Conservation (phyloP, 2,113 vertebrate genomes). For the Upupa epops region DNA sequence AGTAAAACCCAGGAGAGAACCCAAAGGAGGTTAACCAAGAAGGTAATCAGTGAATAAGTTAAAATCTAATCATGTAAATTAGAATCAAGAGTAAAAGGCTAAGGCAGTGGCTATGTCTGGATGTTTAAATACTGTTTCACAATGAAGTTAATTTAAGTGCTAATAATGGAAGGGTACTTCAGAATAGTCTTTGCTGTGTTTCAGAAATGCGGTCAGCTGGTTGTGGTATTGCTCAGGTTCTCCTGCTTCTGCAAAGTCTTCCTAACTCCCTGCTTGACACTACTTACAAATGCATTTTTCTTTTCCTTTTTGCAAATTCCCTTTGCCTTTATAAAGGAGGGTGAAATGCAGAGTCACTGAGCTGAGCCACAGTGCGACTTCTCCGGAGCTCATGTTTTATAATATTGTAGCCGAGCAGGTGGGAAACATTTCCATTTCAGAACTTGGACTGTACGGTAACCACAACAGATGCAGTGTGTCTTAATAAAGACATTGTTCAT, state of each 20-base stretch:
- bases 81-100: conserved; percentile 39
- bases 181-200: background rate
- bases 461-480: background rate
- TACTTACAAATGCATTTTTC: background rate
- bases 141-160: conserved; percentile 19
- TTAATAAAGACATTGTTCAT: background rate
- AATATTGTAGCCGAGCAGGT: background rate
- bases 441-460: background rate
- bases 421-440: background rate
- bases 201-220: background rate
- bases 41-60: conserved; percentile 59
- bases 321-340: background rate
- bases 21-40: background rate
- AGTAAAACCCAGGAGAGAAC: background rate
- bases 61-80: conserved; percentile 55
- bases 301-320: background rate
- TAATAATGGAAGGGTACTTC: conserved; percentile 13
- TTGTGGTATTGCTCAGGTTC: background rate
- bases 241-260: background rate
- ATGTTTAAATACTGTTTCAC: conserved; percentile 51
- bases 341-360: background rate
- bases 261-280: background rate
- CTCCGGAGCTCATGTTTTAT: background rate
- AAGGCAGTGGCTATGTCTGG: conserved; percentile 20
- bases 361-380: background rate